phyloP scores from a whole-genome alignment of 2,113 vertebrate genomes.

The Microcebus murinus region DNA sequence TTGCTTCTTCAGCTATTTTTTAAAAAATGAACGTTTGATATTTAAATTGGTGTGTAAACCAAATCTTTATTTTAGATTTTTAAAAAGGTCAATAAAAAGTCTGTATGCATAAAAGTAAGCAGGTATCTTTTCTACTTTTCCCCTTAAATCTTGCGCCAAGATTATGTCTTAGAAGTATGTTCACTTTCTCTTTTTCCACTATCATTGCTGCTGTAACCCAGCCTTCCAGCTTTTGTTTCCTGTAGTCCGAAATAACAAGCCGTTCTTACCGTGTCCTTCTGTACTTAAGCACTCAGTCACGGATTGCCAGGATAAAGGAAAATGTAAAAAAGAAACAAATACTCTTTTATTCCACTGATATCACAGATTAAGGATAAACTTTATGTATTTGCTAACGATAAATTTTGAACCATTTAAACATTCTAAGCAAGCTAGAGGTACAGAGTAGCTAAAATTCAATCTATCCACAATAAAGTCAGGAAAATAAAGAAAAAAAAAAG shows the following conservation, averaged over 20 bases:
- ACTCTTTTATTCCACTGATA: background rate
- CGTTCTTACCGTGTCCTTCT: background rate
- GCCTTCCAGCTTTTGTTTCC: background rate
- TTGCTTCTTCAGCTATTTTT: slow-evolving; percentile 3
- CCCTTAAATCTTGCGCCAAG: background rate
- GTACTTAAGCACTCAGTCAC: background rate
- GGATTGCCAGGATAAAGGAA: background rate
- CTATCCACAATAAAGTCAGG: no score
- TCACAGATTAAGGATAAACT: background rate
- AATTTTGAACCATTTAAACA: background rate
- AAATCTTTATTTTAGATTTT: background rate
- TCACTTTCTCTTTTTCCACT: background rate
- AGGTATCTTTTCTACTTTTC: background rate
- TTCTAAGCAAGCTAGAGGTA: background rate
- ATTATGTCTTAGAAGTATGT: background rate
- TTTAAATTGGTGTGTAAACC: slow-evolving; percentile 9
- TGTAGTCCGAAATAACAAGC: background rate
- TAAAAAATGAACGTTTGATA: background rate
- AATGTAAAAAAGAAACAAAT: background rate
- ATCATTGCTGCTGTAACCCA: background rate
- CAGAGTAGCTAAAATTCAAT: background rate
- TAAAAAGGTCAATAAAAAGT: background rate
- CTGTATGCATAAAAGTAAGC: background rate
- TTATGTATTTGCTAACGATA: background rate
- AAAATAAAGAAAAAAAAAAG: no score